These are phyloP conservation scores for Myotis myotis DNA, from an alignment of 2,797 vertebrate species.

Conservation along the genomic window DNA sequence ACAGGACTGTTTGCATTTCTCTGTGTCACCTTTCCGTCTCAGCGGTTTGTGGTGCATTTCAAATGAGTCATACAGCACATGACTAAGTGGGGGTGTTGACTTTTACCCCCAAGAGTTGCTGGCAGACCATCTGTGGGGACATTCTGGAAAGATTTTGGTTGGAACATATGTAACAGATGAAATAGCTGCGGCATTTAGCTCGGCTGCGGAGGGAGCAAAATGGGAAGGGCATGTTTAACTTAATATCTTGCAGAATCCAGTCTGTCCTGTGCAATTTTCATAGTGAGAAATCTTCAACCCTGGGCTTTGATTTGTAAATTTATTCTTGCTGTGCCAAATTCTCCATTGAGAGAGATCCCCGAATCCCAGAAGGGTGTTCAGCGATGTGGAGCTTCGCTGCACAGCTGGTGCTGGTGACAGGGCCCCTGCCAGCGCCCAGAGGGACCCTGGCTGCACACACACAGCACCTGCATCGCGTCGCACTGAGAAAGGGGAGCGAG, in stretches of 20 bases:
- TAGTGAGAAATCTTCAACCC: background rate
- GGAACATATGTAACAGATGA: background rate
- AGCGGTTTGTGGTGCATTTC: background rate
- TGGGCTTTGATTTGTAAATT: background rate
- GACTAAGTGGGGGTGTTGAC: background rate
- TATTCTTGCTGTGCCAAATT: background rate
- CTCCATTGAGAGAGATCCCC: background rate
- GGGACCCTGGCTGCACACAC: background rate
- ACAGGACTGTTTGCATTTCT: background rate
- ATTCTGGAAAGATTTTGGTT: background rate
- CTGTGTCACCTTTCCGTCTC: background rate
- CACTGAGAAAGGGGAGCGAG: background rate
- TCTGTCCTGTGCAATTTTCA: background rate
- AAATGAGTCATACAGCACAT: conserved; percentile 23
- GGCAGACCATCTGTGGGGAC: background rate
- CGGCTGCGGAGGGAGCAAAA: background rate
- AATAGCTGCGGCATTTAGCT: conserved; percentile 14
- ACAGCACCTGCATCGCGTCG: background rate
- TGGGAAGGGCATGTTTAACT: background rate
- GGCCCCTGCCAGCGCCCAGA: background rate
- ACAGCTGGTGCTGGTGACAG: no score
- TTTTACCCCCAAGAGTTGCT: background rate
- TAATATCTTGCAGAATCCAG: background rate
- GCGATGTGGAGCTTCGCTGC: background rate
- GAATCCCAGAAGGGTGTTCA: background rate